Percentiles rank a stretch among this genome's conserved stretches.
These are phyloP conservation scores for Sterrhoptilus dennistouni DNA, from an alignment of 2,113 vertebrate genomes.

Conservation along the genomic window DNA sequence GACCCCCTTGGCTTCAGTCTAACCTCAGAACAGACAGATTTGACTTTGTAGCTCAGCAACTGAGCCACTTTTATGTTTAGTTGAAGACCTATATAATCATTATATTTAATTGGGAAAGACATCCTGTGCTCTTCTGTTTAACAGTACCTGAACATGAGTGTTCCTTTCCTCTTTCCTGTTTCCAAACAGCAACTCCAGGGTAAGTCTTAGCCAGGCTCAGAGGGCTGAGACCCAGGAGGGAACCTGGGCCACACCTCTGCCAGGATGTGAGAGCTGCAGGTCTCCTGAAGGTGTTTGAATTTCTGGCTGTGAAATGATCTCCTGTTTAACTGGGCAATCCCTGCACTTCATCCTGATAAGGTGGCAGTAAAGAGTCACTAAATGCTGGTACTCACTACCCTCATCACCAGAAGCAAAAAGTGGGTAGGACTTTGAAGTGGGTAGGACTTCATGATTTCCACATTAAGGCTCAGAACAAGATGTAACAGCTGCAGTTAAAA, in stretches of 20 bases:
- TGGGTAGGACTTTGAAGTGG: background rate
- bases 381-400: background rate
- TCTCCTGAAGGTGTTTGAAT: background rate
- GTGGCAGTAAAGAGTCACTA: background rate
- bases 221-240: background rate
- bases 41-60: background rate
- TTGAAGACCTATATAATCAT: background rate
- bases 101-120: background rate
- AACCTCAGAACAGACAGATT: background rate
- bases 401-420: background rate
- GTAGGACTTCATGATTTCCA: background rate
- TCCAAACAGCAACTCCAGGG: background rate
- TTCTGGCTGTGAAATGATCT: background rate
- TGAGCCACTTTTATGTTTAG: background rate
- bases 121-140: background rate
- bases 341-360: background rate
- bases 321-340: background rate
- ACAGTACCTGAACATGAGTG: background rate
- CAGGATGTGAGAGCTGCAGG: background rate
- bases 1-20: background rate
- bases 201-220: background rate
- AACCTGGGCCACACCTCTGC: background rate
- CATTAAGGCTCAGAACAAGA: slow-evolving; percentile 10
- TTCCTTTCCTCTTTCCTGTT: background rate
- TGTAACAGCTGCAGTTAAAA: slow-evolving; percentile 42